phyloP scores from a whole-genome alignment of 2,113 vertebrate genomes.

The Rhinopomastus cyanomelas region DNA sequence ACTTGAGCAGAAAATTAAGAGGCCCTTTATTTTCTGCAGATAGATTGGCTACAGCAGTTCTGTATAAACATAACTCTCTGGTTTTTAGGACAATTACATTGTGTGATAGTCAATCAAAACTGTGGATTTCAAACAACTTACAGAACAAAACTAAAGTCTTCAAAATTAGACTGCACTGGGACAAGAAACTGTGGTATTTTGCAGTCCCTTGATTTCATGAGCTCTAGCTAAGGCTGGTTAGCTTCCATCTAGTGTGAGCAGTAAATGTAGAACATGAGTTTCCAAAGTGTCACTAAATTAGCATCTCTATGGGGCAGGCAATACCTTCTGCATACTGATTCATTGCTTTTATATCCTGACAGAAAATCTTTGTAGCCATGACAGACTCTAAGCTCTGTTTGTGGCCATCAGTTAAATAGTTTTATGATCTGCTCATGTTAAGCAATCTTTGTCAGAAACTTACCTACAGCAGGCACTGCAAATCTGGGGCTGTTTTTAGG shows the following conservation, averaged over 20 bases:
- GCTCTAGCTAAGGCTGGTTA: conserved; percentile 66
- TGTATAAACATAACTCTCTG: not conserved
- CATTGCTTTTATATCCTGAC: conserved; percentile 82
- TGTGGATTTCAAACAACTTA: not conserved
- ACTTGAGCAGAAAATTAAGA: not conserved
- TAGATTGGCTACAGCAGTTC: not conserved
- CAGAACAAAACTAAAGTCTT: not conserved
- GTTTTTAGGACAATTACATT: not conserved
- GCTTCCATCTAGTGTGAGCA: conserved; percentile 76
- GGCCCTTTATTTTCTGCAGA: not conserved
- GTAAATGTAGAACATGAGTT: conserved; percentile 82
- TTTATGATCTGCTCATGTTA: conserved; percentile 63
- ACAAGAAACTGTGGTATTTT: conserved; percentile 54
- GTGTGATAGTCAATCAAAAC: not conserved
- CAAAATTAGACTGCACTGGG: not conserved
- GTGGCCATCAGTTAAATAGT: conserved; percentile 72
- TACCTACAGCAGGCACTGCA: conserved; percentile 16
- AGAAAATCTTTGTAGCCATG: conserved; percentile 84
- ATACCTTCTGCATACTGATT: conserved; percentile 87
- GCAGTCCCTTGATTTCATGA: conserved; percentile 39
- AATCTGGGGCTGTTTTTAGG: not conserved
- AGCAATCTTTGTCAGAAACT: not conserved
- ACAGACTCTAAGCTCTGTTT: conserved; percentile 82
- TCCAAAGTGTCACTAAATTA: conserved; percentile 82
- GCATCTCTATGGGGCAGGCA: conserved; percentile 85